Percentiles rank a stretch among this genome's conserved stretches.
phyloP scores from a whole-genome alignment of 64 coral and sea anemone species.

The Catalaphyllia jardinei region DNA sequence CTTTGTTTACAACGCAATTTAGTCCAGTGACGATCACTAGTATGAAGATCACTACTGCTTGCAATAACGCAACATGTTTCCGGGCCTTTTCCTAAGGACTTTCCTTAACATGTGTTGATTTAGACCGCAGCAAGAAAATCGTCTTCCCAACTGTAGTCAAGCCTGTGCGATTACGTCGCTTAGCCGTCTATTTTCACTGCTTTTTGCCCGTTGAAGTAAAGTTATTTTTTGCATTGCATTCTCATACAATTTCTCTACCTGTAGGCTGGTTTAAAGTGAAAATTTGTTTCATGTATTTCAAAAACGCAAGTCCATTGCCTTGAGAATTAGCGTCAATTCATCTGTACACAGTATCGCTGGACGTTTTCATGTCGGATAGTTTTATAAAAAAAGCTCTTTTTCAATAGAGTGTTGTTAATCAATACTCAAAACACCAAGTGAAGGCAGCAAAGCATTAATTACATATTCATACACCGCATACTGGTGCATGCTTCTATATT shows the following conservation, averaged over 20 bases:
- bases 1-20: not conserved
- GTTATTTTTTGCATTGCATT: slow-evolving; percentile 7
- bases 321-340: too few relatives aligned
- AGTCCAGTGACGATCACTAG: slow-evolving; percentile 6
- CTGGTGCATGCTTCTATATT: not conserved
- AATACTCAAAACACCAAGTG: not conserved
- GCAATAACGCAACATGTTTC: slow-evolving; percentile 20
- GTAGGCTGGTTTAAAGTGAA: slow-evolving; percentile 13
- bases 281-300: not conserved
- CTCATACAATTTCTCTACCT: slow-evolving; percentile 1
- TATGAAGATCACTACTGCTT: not conserved
- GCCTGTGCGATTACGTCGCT: not conserved
- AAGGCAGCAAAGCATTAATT: not conserved
- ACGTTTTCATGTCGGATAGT: too few relatives aligned
- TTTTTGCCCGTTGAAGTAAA: not conserved
- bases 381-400: not conserved
- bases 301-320: not conserved
- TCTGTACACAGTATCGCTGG: too few relatives aligned
- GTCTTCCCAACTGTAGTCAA: slow-evolving; percentile 14
- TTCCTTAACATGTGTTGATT: slow-evolving; percentile 11
- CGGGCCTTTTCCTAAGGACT: not conserved
- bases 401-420: not conserved
- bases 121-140: slow-evolving; percentile 19
- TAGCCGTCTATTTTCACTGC: slow-evolving; percentile 16
- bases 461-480: not conserved